Evolutionary conservation across 1,140 invertebrate species (phyloP).

Genomic region (Atopsyche davidsoni): DNA sequence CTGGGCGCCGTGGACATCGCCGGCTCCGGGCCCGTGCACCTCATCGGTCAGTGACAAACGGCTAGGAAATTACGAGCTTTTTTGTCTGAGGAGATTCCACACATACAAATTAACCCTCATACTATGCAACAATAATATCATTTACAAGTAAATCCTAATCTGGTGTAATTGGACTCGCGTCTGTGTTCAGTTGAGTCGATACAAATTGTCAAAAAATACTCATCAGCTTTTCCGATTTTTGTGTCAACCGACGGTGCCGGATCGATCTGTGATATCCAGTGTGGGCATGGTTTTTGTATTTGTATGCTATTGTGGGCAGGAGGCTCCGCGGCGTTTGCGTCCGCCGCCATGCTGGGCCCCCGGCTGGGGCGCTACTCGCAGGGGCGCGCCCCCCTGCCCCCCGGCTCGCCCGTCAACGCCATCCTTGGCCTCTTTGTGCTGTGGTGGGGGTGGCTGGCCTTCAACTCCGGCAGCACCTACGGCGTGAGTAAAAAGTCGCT

Average conservation of each 20-base stretch:
- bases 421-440: slow-evolving; percentile 88
- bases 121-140: too few relatives aligned
- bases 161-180: too few relatives aligned
- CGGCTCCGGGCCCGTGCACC: slow-evolving; percentile 86
- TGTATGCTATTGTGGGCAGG: too few relatives aligned
- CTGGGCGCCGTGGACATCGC: slow-evolving; percentile 84
- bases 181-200: too few relatives aligned
- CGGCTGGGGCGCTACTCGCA: slow-evolving; percentile 79
- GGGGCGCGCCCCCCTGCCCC: slow-evolving; percentile 65
- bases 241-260: not conserved
- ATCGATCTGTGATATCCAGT: too few relatives aligned
- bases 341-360: slow-evolving; percentile 84
- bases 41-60: slow-evolving; percentile 76
- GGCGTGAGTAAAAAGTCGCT: slow-evolving; percentile 65
- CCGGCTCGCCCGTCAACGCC: slow-evolving; percentile 86
- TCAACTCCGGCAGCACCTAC: slow-evolving; percentile 87
- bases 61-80: too few relatives aligned
- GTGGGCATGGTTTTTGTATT: not conserved
- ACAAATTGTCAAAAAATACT: too few relatives aligned
- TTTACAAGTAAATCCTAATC: too few relatives aligned
- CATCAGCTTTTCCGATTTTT: not conserved
- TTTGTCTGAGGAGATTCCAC: too few relatives aligned
- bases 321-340: slow-evolving; percentile 70
- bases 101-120: too few relatives aligned
- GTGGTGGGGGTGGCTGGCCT: slow-evolving; percentile 94